Evolutionary conservation across 1,140 invertebrate species (phyloP).

Genomic region (Uloborus diversus): DNA sequence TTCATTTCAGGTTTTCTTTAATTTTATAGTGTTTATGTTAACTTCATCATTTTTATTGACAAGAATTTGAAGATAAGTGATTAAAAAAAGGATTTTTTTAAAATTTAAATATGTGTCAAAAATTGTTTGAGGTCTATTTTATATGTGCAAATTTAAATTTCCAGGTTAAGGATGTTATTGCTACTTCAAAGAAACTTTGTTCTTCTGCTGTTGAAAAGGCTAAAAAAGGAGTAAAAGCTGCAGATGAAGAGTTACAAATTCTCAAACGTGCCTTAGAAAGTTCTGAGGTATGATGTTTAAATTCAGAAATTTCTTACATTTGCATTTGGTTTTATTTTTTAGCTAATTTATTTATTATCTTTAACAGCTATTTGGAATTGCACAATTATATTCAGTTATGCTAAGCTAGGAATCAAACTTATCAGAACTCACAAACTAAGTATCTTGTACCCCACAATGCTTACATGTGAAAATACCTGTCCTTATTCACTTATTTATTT

Average conservation of each 20-base stretch:
- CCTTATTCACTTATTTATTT: too few species aligned
- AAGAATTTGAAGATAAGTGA: too few species aligned
- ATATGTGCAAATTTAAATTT: too few species aligned
- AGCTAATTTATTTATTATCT: background rate
- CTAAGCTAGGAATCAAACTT: background rate
- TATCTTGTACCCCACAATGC: too few species aligned
- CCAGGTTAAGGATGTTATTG: slow-evolving; percentile 18
- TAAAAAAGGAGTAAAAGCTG: slow-evolving; percentile 20
- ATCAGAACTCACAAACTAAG: too few species aligned
- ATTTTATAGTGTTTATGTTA: too few species aligned
- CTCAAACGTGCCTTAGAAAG: slow-evolving; percentile 16
- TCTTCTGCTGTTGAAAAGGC: slow-evolving; percentile 5
- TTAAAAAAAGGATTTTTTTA: too few species aligned
- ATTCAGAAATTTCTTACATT: background rate
- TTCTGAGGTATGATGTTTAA: background rate
- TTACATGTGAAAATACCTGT: too few species aligned
- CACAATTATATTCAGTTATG: background rate
- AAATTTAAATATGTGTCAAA: too few species aligned
- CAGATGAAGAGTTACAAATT: slow-evolving; percentile 10
- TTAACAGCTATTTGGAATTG: background rate
- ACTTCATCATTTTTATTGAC: too few species aligned
- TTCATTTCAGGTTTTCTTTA: too few species aligned
- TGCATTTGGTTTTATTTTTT: background rate
- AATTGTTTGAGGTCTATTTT: too few species aligned
- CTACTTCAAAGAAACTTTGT: slow-evolving; percentile 2